Evolutionary conservation across 2,888 invertebrate species (phyloP), one percentile per base, ranked within the genome.

Genomic region (Eugnorisma glareosa): DNA sequence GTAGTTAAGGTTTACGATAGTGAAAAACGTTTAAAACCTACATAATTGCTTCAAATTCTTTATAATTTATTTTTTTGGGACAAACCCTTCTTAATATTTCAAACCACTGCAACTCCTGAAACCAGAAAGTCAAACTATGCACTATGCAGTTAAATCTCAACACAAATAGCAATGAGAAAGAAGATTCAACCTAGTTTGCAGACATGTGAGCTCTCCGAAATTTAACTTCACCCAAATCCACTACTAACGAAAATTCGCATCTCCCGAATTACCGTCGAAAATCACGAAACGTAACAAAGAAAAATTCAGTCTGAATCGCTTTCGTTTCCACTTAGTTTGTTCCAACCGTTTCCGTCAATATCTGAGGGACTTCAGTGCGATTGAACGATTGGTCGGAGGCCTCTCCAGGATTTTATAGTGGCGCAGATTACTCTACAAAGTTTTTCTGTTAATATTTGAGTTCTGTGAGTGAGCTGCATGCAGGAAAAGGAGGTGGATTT

Each of bases 261-360:
- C 43, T 74, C 37, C 8, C 24, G 54, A 37, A 69, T 31, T 37
- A 10, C 40, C 61, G 31, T 69, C 68, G 57, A 77, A 83, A 71
- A 66, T 69, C 45, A 43, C 24, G 13, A 69, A 67, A 45, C 40
- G 66, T 66, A 63, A 78, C 74, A 69, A 72, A 78, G 67, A 67
- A 67, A 35, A 78, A 78, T 72, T 86, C 72, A 69, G 51, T 67
- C 35, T 43, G n/a, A 57, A 82, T 72, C 71, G n/a, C 43, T 66
- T 72, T 73, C 48, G 48, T 43, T 63, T 57, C 64, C 48, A 83
- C 31, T 74, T 71, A 68, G 67, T 66, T 31, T 35, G 57, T 40
- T 35, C 61, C 57, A 74, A 74, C 59, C 64, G 59, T 74, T 72
- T 37, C n/a, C 77, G 45, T 66, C 73, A 37, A 54, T 78, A 78